phyloP scores from a whole-genome alignment of 2,113 vertebrate species.

The Hystrix cristata region DNA sequence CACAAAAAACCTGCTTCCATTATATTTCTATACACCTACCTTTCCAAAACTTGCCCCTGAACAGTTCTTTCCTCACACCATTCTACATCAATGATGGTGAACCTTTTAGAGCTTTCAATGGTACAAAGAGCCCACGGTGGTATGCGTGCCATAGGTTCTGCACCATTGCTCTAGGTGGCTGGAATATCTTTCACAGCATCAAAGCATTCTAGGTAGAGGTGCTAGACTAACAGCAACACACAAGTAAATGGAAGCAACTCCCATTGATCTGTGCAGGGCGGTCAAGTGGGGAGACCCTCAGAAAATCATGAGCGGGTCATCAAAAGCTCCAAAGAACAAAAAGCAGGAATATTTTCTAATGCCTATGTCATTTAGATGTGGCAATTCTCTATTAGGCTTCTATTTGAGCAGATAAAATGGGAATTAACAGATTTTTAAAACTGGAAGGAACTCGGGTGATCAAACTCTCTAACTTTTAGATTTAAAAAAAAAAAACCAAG shows the following conservation, averaged over 20 bases:
- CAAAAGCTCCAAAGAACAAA: not conserved
- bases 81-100: not conserved
- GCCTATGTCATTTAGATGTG: not conserved
- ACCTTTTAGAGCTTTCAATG: not conserved
- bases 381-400: not conserved
- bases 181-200: not conserved
- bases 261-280: not conserved
- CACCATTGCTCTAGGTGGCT: not conserved
- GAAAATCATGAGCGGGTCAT: not conserved
- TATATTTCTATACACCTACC: not conserved
- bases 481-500: not conserved
- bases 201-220: not conserved
- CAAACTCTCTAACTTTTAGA: not conserved
- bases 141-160: not conserved
- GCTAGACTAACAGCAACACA: not conserved
- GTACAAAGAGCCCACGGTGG: not conserved
- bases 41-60: not conserved
- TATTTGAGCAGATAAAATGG: not conserved
- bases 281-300: not conserved
- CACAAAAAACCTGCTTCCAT: not conserved
- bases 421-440: conserved; percentile 46
- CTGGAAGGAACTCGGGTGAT: not conserved
- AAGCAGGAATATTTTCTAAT: not conserved
- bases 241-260: not conserved
- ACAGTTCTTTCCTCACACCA: not conserved